phyloP scores from a whole-genome alignment of 2,888 invertebrate species.

The Mesochorus sp. region DNA sequence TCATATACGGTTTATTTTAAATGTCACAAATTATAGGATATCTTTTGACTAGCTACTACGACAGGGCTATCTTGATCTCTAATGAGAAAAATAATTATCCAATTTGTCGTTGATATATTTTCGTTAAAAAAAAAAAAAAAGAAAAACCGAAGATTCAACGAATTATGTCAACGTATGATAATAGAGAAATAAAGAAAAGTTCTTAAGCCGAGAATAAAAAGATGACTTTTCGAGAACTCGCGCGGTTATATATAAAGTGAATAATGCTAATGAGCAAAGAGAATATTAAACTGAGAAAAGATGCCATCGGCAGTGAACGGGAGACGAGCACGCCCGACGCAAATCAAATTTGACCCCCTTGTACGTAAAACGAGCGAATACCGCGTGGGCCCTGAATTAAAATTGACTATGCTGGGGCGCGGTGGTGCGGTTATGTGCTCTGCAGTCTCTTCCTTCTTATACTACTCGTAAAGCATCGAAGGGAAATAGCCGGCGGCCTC shows the following conservation, averaged over 20 bases:
- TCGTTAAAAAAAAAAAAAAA: too few relatives aligned
- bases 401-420: slow-evolving; percentile 6
- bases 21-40: too few relatives aligned
- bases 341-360: slow-evolving; percentile 20
- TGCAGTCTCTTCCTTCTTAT: neutral
- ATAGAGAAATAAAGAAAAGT: too few relatives aligned
- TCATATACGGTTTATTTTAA: too few relatives aligned
- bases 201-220: too few relatives aligned
- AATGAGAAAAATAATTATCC: too few relatives aligned
- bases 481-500: slow-evolving; percentile 20
- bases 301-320: neutral
- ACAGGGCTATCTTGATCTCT: too few relatives aligned
- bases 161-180: too few relatives aligned
- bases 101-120: too few relatives aligned
- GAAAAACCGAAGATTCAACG: too few relatives aligned
- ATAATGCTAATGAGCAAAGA: neutral
- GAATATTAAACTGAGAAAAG: neutral
- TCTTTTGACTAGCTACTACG: too few relatives aligned
- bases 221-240: too few relatives aligned
- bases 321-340: neutral
- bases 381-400: neutral
- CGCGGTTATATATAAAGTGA: neutral
- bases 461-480: slow-evolving; percentile 6
- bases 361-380: slow-evolving; percentile 15
- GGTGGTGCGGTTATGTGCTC: neutral